Base-by-base conservation (phyloP, 2,888 invertebrate species). In the Helobdella robusta region DNA sequence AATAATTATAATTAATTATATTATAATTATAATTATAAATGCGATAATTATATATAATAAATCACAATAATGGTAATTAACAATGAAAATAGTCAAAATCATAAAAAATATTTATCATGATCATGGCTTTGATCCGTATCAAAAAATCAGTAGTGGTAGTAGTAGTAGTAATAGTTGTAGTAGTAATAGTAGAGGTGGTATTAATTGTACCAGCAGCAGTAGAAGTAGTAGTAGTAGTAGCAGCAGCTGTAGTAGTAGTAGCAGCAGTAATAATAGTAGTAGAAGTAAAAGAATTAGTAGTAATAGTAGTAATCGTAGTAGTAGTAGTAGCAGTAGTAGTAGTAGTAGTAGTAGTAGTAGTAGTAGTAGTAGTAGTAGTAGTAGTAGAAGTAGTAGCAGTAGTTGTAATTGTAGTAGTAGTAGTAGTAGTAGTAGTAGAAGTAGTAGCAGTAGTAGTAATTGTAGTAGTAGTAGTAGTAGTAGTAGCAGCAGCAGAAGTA, bases 331-430 rank as follows among this genome's bases (percentile, higher is more conserved):
- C 30, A 40, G 40, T 40, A 36, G 58, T 63, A 35, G 36, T 62
- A 44, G 61, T 5, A 61, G 40, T 61, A 36, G 40, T 61, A 60
- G 60, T 36, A 40, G 60, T 65, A 62, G 61, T 64, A 64, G 35
- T 63, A 63, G 63, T 63, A 63, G 63, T 63, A 60, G 63, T 63
- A 60, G 63, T 63, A 60, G 63, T 63, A 60, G 63, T 63, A 60
- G 59, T 59, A 60, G 63, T 63, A 60, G 63, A 64, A 60, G 63
- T 63, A 60, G 63, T 63, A 63, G 74, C 74, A 61, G 73, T 75
- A 56, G 73, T 73, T 50, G 74, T 72, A 59, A 70, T 69, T 59
- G 64, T 70, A 59, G 70, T 68, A 61, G 68, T 62, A 67, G 67
- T 66, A 50, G 66, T 66, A 66, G 66, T 66, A 48, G 66, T 66